These are phyloP conservation scores for Bellardia bayeri DNA, from an alignment of 2,888 invertebrate species.

Conservation along the genomic window DNA sequence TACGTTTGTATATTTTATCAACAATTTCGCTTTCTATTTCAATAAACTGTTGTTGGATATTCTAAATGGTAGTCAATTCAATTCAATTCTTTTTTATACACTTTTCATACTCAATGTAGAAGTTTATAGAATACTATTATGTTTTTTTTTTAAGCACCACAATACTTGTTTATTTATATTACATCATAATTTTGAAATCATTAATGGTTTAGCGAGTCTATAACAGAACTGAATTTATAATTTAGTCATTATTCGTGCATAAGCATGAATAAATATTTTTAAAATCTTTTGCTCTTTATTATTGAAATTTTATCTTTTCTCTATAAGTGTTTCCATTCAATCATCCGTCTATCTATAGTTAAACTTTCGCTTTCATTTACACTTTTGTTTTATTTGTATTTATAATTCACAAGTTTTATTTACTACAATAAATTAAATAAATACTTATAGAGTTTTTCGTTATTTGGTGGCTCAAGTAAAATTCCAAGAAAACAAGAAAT, in stretches of 20 bases:
- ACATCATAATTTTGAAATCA: constrained; percentile 43
- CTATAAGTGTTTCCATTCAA: constrained; percentile 9
- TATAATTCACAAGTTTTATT: constrained; percentile 38
- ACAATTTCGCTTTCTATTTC: constrained; percentile 48
- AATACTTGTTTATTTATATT: constrained; percentile 19
- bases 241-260: constrained; percentile 7
- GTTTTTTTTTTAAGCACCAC: not conserved
- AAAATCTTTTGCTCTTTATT: constrained; percentile 39
- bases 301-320: constrained; percentile 34
- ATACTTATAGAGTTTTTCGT: not conserved
- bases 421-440: not conserved
- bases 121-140: no score
- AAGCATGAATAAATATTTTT: constrained; percentile 23
- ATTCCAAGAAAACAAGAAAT: constrained; percentile 6
- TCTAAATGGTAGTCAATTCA: not conserved
- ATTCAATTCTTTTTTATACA: not conserved
- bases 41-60: constrained; percentile 5
- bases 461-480: not conserved
- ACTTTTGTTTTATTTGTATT: constrained; percentile 55
- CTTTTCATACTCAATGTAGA: not conserved
- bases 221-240: constrained; percentile 43
- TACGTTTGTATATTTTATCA: not conserved
- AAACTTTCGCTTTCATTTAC: constrained; percentile 69
- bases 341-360: not conserved
- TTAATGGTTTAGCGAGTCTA: constrained; percentile 9